Evolutionary conservation across 1,140 invertebrate species (phyloP), one percentile per base, ranked within the genome.

Genomic region (Eriocheir sinensis): DNA sequence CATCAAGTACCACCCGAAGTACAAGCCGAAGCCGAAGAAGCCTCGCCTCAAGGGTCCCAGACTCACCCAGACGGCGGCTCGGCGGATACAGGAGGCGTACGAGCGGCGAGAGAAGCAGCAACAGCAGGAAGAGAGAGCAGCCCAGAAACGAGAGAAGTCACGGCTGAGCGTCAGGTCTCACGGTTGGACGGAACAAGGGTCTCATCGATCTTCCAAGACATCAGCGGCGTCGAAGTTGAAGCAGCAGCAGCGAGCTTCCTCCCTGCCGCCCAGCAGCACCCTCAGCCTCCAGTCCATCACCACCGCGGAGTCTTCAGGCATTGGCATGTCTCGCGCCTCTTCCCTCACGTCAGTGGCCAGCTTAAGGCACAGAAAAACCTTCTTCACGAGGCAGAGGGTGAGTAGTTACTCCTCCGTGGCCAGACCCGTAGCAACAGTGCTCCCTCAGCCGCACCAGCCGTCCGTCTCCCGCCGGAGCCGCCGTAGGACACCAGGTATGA

Each of bases 311-410:
- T 94, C 94, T 38, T 94, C 94, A 27, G 94, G 94, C 32, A 94
- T 94, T 30, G 94, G 94, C 6, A 88, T 94, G 94, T 94, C 94
- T 15, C 94, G 94, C 36, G 53, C 94, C 44, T 91, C 94, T 0
- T 94, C 94, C 94, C 60, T 94, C 80, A 91, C 94, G 4, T 94
- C 94, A 38, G 90, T 94, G 48, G 44, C 94, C 21, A 94, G 94
- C 53, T 83, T 90, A 30, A 91, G 44, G 21, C 80, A 86, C 32
- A 91, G 79, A 83, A 91, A 86, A 53, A n/a, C 38, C 30, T 40
- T 92, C 53, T 94, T 91, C 94, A 86, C 94, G 44, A 41, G 94
- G 48, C 81, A 91, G 81, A 30, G 94, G 94, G 94, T 94, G 94
- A 94, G 94, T 94, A 94, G 44, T 30, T 53, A 72, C 72, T 34